Conservation (phyloP, 2,797 vertebrate species). For the Poecilia wingei region DNA sequence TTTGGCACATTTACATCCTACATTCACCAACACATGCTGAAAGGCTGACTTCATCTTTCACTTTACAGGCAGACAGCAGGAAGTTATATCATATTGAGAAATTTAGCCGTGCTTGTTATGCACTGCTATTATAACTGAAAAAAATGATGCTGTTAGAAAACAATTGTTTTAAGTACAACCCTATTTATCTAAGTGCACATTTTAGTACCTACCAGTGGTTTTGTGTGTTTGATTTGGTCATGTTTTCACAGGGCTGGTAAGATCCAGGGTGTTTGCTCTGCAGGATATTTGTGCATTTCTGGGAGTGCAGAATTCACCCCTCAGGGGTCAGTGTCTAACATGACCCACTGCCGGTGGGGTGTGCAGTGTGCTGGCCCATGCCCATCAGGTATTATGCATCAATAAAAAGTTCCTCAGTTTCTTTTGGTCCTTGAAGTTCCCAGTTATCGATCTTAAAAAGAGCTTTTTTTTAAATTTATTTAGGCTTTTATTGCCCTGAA, state of each 20-base stretch:
- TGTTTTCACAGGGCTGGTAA: slow-evolving; percentile 79
- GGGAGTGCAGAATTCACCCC: slow-evolving; percentile 85
- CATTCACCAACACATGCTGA: slow-evolving; percentile 16
- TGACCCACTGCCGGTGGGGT: slow-evolving; percentile 81
- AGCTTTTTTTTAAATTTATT: not conserved
- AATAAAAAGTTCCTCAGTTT: not conserved
- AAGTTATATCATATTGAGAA: slow-evolving; percentile 23
- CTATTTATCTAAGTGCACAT: slow-evolving; percentile 10
- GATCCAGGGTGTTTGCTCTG: slow-evolving; percentile 86
- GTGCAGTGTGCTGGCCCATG: slow-evolving; percentile 85
- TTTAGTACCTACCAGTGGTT: slow-evolving; percentile 20
- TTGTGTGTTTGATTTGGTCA: slow-evolving; percentile 22
- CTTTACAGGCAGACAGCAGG: slow-evolving; percentile 33
- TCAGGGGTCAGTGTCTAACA: slow-evolving; percentile 54
- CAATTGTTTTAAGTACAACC: slow-evolving; percentile 11
- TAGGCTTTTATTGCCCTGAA: slow-evolving; percentile 90
- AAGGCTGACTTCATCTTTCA: slow-evolving; percentile 33
- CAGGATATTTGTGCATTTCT: slow-evolving; percentile 88
- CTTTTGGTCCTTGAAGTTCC: not conserved
- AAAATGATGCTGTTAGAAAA: slow-evolving; percentile 13
- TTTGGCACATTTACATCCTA: not conserved
- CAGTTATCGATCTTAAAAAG: not conserved
- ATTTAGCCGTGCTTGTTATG: slow-evolving; percentile 22
- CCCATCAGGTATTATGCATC: slow-evolving; percentile 82
- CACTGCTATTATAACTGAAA: not conserved